Evolutionary conservation across 1,140 invertebrate species (phyloP).

Genomic region (Brachionus paranguensis): DNA sequence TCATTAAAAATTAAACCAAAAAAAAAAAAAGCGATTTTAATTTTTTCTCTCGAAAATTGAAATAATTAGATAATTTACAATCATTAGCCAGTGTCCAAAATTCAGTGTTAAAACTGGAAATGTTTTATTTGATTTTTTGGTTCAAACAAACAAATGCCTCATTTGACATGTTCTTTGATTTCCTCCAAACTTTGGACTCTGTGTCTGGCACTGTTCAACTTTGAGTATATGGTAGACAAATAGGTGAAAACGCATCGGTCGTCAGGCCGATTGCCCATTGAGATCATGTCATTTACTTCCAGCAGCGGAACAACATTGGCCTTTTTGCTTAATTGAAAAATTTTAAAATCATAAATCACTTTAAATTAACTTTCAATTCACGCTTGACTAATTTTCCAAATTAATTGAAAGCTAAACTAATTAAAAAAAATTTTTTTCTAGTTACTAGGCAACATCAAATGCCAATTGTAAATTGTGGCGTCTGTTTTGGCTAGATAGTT

Average conservation of each 20-base stretch:
- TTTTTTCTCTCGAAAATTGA: background rate
- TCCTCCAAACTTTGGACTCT: background rate
- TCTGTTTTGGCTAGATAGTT: conserved; percentile 73
- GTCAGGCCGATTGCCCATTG: conserved; percentile 65
- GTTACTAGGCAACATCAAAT: conserved; percentile 88
- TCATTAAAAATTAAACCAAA: background rate
- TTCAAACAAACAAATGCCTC: background rate
- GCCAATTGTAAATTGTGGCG: conserved; percentile 90
- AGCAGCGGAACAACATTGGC: conserved; percentile 30
- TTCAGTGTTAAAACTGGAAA: background rate
- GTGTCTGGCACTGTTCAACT: background rate
- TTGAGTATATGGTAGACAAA: conserved; percentile 81
- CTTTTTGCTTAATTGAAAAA: background rate
- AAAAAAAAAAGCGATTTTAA: background rate
- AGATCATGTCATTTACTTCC: conserved; percentile 39
- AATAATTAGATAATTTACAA: background rate
- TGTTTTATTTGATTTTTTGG: background rate
- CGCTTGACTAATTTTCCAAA: conserved; percentile 45
- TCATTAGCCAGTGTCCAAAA: background rate
- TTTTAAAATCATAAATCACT: background rate
- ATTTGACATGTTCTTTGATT: conserved; percentile 24
- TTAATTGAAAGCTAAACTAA: background rate
- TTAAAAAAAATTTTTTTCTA: background rate
- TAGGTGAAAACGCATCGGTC: conserved; percentile 99
- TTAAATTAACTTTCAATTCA: conserved; percentile 38